phyloP scores from a whole-genome alignment of 2,797 vertebrate species.

The Crax fasciolata region DNA sequence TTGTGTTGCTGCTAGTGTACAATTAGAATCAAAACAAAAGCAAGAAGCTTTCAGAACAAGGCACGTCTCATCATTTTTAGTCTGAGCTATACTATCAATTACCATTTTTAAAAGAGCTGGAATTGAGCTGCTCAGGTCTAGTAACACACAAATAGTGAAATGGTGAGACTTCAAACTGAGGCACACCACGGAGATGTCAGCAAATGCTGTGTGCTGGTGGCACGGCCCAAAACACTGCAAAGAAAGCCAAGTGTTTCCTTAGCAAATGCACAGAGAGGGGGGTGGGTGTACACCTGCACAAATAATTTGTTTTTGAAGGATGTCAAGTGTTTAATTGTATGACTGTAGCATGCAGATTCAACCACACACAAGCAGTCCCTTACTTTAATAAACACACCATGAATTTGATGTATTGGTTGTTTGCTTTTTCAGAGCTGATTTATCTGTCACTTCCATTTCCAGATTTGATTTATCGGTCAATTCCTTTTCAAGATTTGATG shows the following conservation, averaged over 20 bases:
- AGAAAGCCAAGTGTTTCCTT: accelerated
- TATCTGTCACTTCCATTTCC: conserved; percentile 76
- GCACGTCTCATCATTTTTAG: background rate
- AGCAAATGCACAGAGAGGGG: background rate
- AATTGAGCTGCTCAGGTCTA: background rate
- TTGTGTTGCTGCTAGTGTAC: conserved; percentile 7
- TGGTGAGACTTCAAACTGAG: background rate
- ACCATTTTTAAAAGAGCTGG: background rate
- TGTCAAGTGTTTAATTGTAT: conserved; percentile 27
- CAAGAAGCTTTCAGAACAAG: conserved; percentile 29
- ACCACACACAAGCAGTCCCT: conserved; percentile 10
- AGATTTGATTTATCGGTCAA: conserved; percentile 80
- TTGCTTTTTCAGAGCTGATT: conserved; percentile 81
- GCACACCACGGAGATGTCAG: background rate
- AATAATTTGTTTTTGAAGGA: background rate
- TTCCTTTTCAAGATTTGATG: conserved; percentile 80
- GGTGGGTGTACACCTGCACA: background rate
- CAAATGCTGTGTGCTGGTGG: accelerated
- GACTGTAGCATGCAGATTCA: background rate
- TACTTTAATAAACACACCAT: conserved; percentile 72
- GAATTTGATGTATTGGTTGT: conserved; percentile 63
- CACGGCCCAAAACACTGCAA: background rate
- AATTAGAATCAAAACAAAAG: conserved; percentile 49
- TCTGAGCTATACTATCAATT: background rate
- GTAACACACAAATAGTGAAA: background rate